A percentile compares a stretch with the other conserved stretches of the same genome.
phyloP scores from a whole-genome alignment of 2,113 vertebrate species.

The Hucho hucho region DNA sequence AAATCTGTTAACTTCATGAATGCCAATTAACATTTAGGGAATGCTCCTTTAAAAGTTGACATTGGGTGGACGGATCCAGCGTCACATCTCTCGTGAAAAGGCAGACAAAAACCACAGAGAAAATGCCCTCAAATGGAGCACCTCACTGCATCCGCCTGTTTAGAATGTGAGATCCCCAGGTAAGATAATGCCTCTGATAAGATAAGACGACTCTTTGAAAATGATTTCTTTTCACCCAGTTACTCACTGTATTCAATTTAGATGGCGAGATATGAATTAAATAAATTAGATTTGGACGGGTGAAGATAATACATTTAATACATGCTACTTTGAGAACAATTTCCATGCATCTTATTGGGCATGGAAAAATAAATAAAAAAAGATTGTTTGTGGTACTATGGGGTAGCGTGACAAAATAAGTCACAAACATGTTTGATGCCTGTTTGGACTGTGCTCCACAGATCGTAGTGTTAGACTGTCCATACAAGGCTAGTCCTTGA shows the following conservation, averaged over 20 bases:
- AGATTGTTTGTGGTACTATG: conserved; percentile 50
- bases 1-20: conserved; percentile 64
- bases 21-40: conserved; percentile 60
- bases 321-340: conserved; percentile 63
- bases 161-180: conserved; percentile 66
- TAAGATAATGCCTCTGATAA: conserved; percentile 69
- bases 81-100: conserved; percentile 24
- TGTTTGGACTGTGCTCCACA: too few relatives aligned
- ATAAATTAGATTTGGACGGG: conserved; percentile 67
- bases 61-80: conserved; percentile 28
- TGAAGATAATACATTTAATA: conserved; percentile 65
- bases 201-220: conserved; percentile 68
- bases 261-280: conserved; percentile 73
- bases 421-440: background rate
- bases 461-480: too few relatives aligned
- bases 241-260: conserved; percentile 76
- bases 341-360: conserved; percentile 57
- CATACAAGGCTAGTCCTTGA: too few relatives aligned
- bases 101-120: conserved; percentile 38
- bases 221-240: conserved; percentile 65
- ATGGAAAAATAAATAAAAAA: too few relatives aligned
- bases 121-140: conserved; percentile 34
- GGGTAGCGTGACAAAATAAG: background rate
- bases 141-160: conserved; percentile 51
- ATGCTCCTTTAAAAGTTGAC: conserved; percentile 50